A percentile compares a stretch with the other conserved stretches of the same genome.
These are phyloP conservation scores for Carposina sasakii DNA, from an alignment of 1,140 invertebrate species.

Conservation along the genomic window DNA sequence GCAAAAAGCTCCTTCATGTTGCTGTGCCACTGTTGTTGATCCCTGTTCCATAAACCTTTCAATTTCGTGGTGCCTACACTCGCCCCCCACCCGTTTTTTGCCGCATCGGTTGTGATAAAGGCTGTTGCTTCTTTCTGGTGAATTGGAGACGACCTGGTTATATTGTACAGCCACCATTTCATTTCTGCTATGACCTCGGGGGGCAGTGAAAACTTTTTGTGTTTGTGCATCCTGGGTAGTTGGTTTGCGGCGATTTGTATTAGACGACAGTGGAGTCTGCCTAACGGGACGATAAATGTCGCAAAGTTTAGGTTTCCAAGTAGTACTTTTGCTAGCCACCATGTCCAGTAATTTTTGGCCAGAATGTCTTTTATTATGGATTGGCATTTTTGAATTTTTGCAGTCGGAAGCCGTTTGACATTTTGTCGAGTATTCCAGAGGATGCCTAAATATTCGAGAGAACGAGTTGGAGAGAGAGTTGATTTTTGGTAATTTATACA, in stretches of 20 bases:
- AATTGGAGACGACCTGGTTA: no score
- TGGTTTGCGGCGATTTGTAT: no score
- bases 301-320: slow-evolving; percentile 52
- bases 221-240: no score
- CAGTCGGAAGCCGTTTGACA: slow-evolving; percentile 20
- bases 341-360: slow-evolving; percentile 9
- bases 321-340: slow-evolving; percentile 28
- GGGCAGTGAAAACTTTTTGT: no score
- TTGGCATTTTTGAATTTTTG: slow-evolving; percentile 11
- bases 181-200: no score
- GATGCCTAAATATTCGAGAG: slow-evolving; percentile 25
- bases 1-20: no score
- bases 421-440: slow-evolving; percentile 25
- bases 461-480: slow-evolving; percentile 8
- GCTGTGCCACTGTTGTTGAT: no score
- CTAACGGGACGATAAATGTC: slow-evolving; percentile 70
- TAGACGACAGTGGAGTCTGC: slow-evolving; percentile 40
- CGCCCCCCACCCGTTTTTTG: slow-evolving; percentile 5
- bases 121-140: not conserved
- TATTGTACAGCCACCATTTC: no score
- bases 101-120: not conserved
- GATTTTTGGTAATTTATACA: slow-evolving; percentile 18
- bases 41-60: no score
- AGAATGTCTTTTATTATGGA: slow-evolving; percentile 9
- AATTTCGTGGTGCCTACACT: no score